Evolutionary conservation across 2,113 vertebrate genomes (phyloP), one percentile per base, ranked within the genome.

Genomic region (Smithornis capensis): DNA sequence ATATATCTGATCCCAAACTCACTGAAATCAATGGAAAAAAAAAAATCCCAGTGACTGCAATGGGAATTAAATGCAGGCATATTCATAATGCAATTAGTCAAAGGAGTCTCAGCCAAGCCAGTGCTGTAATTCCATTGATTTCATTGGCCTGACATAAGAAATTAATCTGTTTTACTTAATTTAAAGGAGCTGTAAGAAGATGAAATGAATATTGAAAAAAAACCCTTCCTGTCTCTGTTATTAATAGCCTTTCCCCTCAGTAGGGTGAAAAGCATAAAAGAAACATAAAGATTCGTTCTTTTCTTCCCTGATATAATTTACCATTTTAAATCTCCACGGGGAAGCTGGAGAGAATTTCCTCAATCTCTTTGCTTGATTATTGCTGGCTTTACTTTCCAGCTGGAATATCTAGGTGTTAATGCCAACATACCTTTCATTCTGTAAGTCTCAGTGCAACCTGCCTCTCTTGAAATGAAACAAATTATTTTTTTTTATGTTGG

Each of bases 111-210:
- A 78, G 85, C 83, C 85, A 97, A 91, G 55, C 4, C 29, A 49
- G 50, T 90, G 35, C 33, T 94, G 42, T 93, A 96, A 93, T 91
- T 93, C 86, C n/a, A 90, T 88, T 89, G 85, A 90, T 94, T 97
- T 90, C 90, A 90, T 70, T 96, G 92, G 79, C 37, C 88, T 88
- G 90, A 88, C 87, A 96, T 42, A 88, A 86, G 83, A 78, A 95
- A 96, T 96, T 92, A 93, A 94, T 95, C 87, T 90, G 73, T 88
- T 91, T 90, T 95, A 95, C 68, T 93, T 96, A 93, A 94, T 90
- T 92, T 94, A 95, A 96, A 97, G 68, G 79, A 88, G 49, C 73
- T 94, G 73, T 83, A 95, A 83, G 87, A 86, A 95, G 90, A 88
- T 52, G 83, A 96, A 93, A 94, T 87, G 60, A 83, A 74, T 77